Evolutionary conservation across 2,888 invertebrate genomes (phyloP).

Genomic region (Rhagonycha lutea): DNA sequence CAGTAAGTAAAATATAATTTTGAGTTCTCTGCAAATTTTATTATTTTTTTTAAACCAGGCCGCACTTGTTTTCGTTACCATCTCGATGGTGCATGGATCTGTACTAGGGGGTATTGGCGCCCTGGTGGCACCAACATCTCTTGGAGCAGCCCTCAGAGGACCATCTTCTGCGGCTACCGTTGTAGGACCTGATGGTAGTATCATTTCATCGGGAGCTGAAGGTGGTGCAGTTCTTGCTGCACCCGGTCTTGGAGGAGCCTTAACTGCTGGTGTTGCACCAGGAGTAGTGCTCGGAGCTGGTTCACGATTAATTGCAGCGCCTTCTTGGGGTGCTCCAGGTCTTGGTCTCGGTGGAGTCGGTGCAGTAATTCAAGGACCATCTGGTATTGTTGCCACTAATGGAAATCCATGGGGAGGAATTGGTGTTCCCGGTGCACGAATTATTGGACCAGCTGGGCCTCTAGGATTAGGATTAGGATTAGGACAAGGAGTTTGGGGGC

Average conservation of each 20-base stretch:
- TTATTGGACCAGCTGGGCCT: background rate
- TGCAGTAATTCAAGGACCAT: background rate
- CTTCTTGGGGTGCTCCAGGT: background rate
- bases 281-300: background rate
- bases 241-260: constrained; percentile 40
- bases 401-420: background rate
- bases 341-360: background rate
- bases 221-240: constrained; percentile 52
- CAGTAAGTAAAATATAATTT: background rate
- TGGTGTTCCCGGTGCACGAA: background rate
- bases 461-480: background rate
- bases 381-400: background rate
- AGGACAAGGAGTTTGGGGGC: background rate
- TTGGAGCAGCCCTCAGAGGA: constrained; percentile 23
- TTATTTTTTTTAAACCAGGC: background rate
- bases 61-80: constrained; percentile 3
- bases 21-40: background rate
- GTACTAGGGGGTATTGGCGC: constrained; percentile 24
- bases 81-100: constrained; percentile 21
- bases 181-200: constrained; percentile 52
- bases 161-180: constrained; percentile 26
- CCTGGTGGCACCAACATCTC: constrained; percentile 27
- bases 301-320: background rate
- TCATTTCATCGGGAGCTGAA: constrained; percentile 55
- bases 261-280: constrained; percentile 6